Conservation (phyloP, 2,113 vertebrate species). For the Neomonachus schauinslandi region DNA sequence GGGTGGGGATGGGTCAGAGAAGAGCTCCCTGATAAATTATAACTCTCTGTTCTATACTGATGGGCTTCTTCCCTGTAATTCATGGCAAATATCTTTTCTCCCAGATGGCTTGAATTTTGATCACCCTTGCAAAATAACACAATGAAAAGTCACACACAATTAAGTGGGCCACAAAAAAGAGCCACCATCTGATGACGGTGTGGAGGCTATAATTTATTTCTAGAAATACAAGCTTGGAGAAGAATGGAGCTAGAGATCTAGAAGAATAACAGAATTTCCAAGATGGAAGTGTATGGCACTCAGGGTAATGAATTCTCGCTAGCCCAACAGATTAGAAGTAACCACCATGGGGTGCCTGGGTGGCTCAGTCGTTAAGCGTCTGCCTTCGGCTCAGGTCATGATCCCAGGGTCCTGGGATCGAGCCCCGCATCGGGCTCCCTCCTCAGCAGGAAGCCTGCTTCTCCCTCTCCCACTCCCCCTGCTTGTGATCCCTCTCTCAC, state of each 20-base stretch:
- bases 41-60: not conserved
- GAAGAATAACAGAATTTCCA: not conserved
- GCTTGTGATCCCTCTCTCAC: no score
- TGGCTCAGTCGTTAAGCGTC: no score
- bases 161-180: not conserved
- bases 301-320: not conserved
- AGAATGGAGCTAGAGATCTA: not conserved
- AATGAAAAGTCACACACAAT: not conserved
- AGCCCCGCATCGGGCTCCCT: no score
- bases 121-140: not conserved
- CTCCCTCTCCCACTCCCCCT: no score
- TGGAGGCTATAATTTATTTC: not conserved
- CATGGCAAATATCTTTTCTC: not conserved
- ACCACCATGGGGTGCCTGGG: not conserved
- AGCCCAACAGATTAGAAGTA: not conserved
- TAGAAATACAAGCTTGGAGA: not conserved
- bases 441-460: no score
- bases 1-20: not conserved
- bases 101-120: constrained; percentile 2
- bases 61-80: not conserved
- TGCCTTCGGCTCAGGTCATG: no score
- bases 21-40: not conserved
- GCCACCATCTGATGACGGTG: not conserved
- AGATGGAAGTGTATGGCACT: not conserved
- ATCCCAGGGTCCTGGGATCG: no score